Evolutionary conservation across 2,113 vertebrate genomes (phyloP).

Genomic region (Actenoides hombroni): DNA sequence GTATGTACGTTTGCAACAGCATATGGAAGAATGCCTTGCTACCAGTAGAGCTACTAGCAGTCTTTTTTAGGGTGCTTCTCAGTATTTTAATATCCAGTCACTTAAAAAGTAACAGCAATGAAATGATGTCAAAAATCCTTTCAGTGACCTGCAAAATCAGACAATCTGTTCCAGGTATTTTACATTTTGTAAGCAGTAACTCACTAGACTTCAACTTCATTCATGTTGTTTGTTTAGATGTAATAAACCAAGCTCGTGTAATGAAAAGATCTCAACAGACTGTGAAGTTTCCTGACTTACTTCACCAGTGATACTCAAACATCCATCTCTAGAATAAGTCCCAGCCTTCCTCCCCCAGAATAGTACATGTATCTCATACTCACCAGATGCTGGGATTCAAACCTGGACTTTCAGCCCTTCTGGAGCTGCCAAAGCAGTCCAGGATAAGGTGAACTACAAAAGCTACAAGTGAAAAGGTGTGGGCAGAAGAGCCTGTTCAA

Average conservation of each 20-base stretch:
- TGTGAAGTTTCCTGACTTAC: neutral
- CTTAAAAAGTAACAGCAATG: neutral
- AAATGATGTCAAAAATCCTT: neutral
- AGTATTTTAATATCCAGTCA: neutral
- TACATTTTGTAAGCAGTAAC: neutral
- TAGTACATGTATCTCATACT: fast-evolving
- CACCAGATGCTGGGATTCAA: neutral
- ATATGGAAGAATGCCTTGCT: neutral
- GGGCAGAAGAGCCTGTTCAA: neutral
- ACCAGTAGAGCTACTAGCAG: neutral
- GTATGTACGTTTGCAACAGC: neutral
- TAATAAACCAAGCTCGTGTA: neutral
- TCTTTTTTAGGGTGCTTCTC: neutral
- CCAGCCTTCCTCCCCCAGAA: neutral
- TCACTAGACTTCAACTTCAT: neutral
- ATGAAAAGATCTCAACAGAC: neutral
- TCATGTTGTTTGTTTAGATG: neutral
- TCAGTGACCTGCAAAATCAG: neutral
- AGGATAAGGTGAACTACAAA: neutral
- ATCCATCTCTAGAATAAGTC: neutral
- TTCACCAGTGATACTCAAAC: neutral
- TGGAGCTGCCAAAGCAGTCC: neutral
- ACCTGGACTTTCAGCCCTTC: neutral
- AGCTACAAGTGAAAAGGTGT: neutral
- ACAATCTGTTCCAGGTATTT: neutral